phyloP scores from a whole-genome alignment of 2,797 vertebrate species.

The Sternarchorhynchus goeldii region DNA sequence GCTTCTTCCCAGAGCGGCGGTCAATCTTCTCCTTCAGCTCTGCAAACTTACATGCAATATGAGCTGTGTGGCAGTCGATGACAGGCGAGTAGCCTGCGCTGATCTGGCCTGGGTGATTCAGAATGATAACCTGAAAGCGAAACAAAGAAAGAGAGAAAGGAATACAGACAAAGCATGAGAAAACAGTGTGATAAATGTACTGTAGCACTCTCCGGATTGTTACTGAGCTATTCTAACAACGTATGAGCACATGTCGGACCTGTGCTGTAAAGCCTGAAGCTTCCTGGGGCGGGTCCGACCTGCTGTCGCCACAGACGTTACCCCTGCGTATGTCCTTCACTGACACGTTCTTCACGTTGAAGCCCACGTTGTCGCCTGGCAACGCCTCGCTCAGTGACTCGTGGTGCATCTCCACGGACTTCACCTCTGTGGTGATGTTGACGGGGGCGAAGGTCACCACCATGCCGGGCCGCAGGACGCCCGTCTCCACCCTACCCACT shows the following conservation, averaged over 20 bases:
- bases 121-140: constrained; percentile 80
- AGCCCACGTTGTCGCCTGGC: constrained; percentile 67
- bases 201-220: too few relatives aligned
- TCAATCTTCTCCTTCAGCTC: constrained; percentile 88
- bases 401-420: constrained; percentile 73
- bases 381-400: constrained; percentile 61
- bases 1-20: constrained; percentile 84
- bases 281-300: constrained; percentile 59
- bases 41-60: constrained; percentile 87
- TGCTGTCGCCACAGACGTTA: constrained; percentile 62
- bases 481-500: constrained; percentile 65
- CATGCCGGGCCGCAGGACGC: constrained; percentile 57
- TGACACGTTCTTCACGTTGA: constrained; percentile 64
- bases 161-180: not conserved
- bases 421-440: constrained; percentile 64
- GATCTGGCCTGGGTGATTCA: constrained; percentile 89
- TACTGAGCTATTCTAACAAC: too few relatives aligned
- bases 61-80: constrained; percentile 89
- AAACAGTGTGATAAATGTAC: not conserved
- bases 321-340: constrained; percentile 66
- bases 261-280: constrained; percentile 60
- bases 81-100: constrained; percentile 85
- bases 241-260: constrained; percentile 36
- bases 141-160: not conserved
- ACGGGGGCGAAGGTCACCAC: constrained; percentile 64